Evolutionary conservation across 2,797 vertebrate species (phyloP), one percentile per base, ranked within the genome.

Genomic region (Coreius guichenoti): DNA sequence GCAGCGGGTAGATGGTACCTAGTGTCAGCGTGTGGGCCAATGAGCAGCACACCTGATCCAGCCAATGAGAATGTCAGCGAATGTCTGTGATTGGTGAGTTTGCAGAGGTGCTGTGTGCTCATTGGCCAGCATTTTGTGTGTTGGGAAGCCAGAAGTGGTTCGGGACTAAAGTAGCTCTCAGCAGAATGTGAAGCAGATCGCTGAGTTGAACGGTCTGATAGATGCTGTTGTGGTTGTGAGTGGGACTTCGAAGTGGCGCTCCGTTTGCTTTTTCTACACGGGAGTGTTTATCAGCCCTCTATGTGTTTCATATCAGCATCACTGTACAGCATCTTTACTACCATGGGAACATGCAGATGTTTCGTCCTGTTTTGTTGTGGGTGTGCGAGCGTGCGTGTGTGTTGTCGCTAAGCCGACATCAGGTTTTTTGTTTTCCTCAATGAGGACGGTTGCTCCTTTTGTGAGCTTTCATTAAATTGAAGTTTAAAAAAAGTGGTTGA

Each of bases 391-490:
- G 95, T 94, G 95, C 95, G 95, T 94, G 96, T 96, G 97, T 97
- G 97, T 97, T 99, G 97, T 98, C 96, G 97, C 97, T 94, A 94
- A 96, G 98, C 97, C 97, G 97, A 98, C 97, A 99, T 98, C 96
- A 97, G 97, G 96, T 88, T 97, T 98, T 99, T 98, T 97, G 97
- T 99, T 99, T 99, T 99, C 95, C 98, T 99, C 98, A 99, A 96
- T 98, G 98, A 99, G 98, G 98, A 99, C 96, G 96, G 97, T 97
- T 97, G 97, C 97, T 98, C 97, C 96, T 88, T 96, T 97, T 97
- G 96, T 96, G 97, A 98, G 97, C 98, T 95, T 97, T 98, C 97
- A 97, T 98, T 97, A 97, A 97, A 96, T 96, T 96, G 95, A 97
- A 98, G 95, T 98, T 94, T 94, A 92, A 92, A 92, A 92, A 97